phyloP scores from a whole-genome alignment of 2,113 vertebrate species.

The Oryzias curvinotus region DNA sequence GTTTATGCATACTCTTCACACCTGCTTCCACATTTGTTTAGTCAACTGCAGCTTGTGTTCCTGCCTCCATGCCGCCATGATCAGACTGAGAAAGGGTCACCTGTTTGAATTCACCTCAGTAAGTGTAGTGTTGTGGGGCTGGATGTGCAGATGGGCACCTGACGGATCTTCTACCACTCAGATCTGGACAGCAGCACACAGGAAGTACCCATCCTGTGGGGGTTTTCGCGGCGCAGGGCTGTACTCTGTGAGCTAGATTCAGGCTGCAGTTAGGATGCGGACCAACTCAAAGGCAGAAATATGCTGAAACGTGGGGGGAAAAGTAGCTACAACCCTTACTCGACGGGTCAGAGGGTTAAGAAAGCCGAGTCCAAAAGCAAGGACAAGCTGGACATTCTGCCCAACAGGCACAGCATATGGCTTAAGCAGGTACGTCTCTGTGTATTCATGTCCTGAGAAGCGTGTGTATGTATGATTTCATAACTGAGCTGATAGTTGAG shows the following conservation, averaged over 20 bases:
- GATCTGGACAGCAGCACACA: slow-evolving; percentile 1
- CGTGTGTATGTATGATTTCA: neutral
- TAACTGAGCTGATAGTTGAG: neutral
- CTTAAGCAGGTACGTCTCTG: slow-evolving; percentile 76
- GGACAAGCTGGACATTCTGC: slow-evolving; percentile 75
- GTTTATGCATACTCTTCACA: neutral
- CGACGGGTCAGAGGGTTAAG: slow-evolving; percentile 66
- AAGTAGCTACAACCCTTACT: slow-evolving; percentile 82
- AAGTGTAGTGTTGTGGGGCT: neutral
- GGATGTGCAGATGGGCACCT: neutral
- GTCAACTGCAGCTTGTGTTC: neutral
- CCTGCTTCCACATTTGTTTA: neutral
- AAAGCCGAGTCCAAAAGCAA: slow-evolving; percentile 51
- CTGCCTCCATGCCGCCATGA: neutral
- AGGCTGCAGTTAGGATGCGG: slow-evolving; percentile 19
- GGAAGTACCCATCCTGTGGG: slow-evolving; percentile 16
- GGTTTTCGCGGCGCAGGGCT: neutral
- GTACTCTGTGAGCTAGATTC: neutral
- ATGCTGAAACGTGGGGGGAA: slow-evolving; percentile 76
- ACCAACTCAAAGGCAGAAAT: slow-evolving; percentile 19
- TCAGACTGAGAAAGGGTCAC: neutral
- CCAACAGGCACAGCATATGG: slow-evolving; percentile 70
- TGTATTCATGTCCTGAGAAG: accelerated
- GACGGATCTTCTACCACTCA: slow-evolving; percentile 27
- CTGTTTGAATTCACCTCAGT: neutral